A percentile compares a stretch with the other conserved stretches of the same genome.
These are phyloP conservation scores for Aphrophora alni DNA, from an alignment of 2,888 invertebrate species.

Conservation along the genomic window DNA sequence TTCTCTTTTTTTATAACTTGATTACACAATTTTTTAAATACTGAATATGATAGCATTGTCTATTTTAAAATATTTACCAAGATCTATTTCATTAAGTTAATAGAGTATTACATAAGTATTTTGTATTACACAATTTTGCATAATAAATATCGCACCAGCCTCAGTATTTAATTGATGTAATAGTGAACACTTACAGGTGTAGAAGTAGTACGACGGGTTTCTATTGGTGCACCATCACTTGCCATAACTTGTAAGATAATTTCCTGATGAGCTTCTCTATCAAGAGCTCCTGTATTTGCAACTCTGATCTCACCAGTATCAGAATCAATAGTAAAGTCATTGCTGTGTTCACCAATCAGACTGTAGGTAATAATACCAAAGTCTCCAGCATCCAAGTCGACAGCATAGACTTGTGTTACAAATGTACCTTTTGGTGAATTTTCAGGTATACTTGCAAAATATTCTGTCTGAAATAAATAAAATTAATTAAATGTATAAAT, in stretches of 20 bases:
- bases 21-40: no score
- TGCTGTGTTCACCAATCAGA: slow-evolving; percentile 75
- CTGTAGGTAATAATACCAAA: slow-evolving; percentile 82
- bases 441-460: slow-evolving; percentile 76
- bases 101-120: no score
- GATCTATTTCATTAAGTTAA: no score
- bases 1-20: no score
- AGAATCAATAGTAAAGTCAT: slow-evolving; percentile 75
- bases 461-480: slow-evolving; percentile 58
- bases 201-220: slow-evolving; percentile 72
- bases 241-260: slow-evolving; percentile 81
- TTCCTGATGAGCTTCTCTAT: slow-evolving; percentile 75
- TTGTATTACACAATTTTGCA: no score
- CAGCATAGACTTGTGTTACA: slow-evolving; percentile 75
- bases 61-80: no score
- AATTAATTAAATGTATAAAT: no score
- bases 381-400: slow-evolving; percentile 78
- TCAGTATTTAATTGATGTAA: no score
- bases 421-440: slow-evolving; percentile 76
- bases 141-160: no score
- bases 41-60: no score
- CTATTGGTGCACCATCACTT: slow-evolving; percentile 76
- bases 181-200: slow-evolving; percentile 73
- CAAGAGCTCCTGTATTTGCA: slow-evolving; percentile 72
- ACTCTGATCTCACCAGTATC: slow-evolving; percentile 79